phyloP scores from a whole-genome alignment of 2,113 vertebrate genomes.

The Ibidorhyncha struthersii region DNA sequence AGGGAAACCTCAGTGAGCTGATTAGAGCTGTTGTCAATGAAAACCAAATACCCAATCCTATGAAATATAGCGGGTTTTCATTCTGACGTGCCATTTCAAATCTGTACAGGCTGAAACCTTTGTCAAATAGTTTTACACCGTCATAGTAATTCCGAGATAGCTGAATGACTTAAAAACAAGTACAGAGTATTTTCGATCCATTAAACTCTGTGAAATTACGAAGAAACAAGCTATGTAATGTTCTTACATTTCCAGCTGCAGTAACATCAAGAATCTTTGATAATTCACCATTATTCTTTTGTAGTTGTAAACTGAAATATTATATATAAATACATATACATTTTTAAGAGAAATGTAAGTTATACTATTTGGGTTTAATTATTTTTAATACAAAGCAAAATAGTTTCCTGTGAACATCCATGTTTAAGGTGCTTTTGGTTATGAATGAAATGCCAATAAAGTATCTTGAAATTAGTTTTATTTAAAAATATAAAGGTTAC shows the following conservation, averaged over 20 bases:
- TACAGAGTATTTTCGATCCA: neutral
- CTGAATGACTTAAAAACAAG: neutral
- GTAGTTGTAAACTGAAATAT: slow-evolving; percentile 23
- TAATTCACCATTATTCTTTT: neutral
- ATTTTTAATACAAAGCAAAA: neutral
- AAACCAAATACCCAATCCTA: slow-evolving; percentile 12
- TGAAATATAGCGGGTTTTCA: neutral
- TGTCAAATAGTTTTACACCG: neutral
- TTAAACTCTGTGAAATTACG: neutral
- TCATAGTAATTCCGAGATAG: neutral
- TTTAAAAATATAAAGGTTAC: neutral
- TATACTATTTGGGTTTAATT: too few species aligned
- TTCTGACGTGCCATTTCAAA: neutral
- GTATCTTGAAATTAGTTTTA: neutral
- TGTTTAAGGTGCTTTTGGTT: neutral
- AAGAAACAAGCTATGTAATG: neutral
- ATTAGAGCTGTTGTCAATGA: slow-evolving; percentile 32
- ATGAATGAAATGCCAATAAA: neutral
- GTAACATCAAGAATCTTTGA: neutral
- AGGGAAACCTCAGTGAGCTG: neutral
- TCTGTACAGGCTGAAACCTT: neutral
- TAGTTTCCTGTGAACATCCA: neutral
- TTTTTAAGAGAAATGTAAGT: too few species aligned
- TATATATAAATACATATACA: too few species aligned
- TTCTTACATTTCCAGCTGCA: neutral